Percentiles rank a stretch among this genome's conserved stretches.
Conservation (phyloP, 2,888 invertebrate genomes). For the Ennomos fuscantarius region DNA sequence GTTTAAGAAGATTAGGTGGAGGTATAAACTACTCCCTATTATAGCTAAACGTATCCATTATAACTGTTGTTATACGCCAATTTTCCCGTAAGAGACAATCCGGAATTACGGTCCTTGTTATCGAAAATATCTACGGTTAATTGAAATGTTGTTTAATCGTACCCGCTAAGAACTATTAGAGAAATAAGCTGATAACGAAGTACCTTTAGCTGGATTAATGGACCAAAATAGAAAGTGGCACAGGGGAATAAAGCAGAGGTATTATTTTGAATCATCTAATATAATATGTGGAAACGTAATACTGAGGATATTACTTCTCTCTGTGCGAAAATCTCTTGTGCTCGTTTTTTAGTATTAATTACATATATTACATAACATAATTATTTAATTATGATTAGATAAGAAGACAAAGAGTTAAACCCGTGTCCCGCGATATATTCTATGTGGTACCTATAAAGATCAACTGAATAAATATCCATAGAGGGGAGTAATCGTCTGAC, state of each 20-base stretch:
- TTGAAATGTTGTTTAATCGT: conserved; percentile 28
- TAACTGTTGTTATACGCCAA: conserved; percentile 17
- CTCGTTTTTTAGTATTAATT: too few species aligned
- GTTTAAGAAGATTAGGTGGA: neutral
- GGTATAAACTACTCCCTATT: neutral
- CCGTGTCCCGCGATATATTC: too few species aligned
- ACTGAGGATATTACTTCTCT: too few species aligned
- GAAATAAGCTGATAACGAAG: conserved; percentile 52
- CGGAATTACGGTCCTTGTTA: conserved; percentile 5
- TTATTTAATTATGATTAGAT: too few species aligned
- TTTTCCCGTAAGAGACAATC: conserved; percentile 15
- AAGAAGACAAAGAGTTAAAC: too few species aligned
- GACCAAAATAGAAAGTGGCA: conserved; percentile 50
- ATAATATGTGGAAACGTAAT: too few species aligned
- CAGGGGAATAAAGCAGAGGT: conserved; percentile 15
- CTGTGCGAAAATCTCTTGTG: too few species aligned
- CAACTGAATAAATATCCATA: too few species aligned
- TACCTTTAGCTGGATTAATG: conserved; percentile 52
- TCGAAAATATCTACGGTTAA: conserved; percentile 22
- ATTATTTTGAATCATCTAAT: neutral
- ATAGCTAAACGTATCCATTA: conserved; percentile 5
- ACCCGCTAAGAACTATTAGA: conserved; percentile 19
- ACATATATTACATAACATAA: too few species aligned
- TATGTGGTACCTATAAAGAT: too few species aligned
- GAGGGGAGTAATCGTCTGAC: too few species aligned